Evolutionary conservation across 2,797 vertebrate genomes (phyloP).

Genomic region (Clarias fuscus): DNA sequence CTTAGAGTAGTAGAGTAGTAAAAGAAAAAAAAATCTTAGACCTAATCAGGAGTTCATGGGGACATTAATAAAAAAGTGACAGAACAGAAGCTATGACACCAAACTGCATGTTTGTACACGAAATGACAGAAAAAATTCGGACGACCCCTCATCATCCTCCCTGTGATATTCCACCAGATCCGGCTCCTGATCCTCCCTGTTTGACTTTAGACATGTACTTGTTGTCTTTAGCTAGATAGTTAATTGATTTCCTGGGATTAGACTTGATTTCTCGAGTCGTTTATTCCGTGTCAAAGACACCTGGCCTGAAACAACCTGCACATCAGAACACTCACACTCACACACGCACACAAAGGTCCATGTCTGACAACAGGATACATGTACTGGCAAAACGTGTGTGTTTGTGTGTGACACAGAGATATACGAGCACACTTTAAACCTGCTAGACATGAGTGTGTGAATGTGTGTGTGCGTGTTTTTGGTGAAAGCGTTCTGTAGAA

Average conservation of each 20-base stretch:
- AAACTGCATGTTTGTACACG: background rate
- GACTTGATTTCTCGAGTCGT: background rate
- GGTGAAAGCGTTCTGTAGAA: constrained; percentile 64
- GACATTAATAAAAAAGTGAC: background rate
- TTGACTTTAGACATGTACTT: background rate
- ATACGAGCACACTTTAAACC: background rate
- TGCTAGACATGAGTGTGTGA: constrained; percentile 43
- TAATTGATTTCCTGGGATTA: background rate
- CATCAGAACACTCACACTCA: constrained; percentile 30
- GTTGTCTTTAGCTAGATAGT: background rate
- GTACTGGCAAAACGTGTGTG: constrained; percentile 28
- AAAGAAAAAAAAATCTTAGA: background rate
- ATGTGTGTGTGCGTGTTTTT: constrained; percentile 39
- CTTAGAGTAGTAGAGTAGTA: background rate
- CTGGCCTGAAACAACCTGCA: constrained; percentile 1
- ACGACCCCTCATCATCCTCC: background rate
- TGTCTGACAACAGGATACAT: constrained; percentile 40
- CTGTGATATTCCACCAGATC: background rate
- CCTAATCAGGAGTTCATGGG: background rate
- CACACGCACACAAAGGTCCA: background rate
- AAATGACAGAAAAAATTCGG: background rate
- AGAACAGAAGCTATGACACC: background rate
- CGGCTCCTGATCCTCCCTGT: background rate
- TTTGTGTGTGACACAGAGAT: constrained; percentile 32
- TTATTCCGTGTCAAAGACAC: background rate